Evolutionary conservation across 2,797 vertebrate genomes (phyloP).

Genomic region (Lacerta bilineata): DNA sequence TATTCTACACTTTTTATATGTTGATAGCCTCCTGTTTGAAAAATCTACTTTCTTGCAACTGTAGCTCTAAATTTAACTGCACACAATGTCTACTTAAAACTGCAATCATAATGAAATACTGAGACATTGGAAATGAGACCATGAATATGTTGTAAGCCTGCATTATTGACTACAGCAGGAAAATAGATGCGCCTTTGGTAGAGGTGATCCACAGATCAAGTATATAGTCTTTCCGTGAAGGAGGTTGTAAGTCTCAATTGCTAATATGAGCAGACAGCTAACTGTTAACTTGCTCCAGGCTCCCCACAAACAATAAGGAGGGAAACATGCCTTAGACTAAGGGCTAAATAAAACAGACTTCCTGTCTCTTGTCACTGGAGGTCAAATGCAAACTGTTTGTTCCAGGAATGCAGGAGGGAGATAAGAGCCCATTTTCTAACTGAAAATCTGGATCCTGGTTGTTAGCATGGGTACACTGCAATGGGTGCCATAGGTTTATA

Average conservation of each 20-base stretch:
- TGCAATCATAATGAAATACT: not conserved
- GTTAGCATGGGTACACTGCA: not conserved
- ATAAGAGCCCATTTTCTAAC: not conserved
- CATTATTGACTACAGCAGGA: not conserved
- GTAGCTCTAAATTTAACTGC: not conserved
- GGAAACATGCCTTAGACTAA: not conserved
- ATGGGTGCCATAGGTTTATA: not conserved
- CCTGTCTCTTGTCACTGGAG: not conserved
- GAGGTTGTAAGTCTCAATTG: not conserved
- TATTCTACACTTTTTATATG: not conserved
- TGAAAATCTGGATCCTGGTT: not conserved
- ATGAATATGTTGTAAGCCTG: not conserved
- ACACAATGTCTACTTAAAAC: not conserved
- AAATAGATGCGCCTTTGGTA: not conserved
- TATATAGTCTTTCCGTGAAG: not conserved
- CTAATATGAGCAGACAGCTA: not conserved
- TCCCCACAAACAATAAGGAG: not conserved
- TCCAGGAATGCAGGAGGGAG: not conserved
- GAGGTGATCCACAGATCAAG: not conserved
- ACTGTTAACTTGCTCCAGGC: not conserved
- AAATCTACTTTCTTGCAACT: not conserved
- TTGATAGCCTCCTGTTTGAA: not conserved
- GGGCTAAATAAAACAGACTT: not conserved
- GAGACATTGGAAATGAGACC: not conserved
- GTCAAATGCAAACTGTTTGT: not conserved